Percentiles rank a stretch among this genome's conserved stretches.
phyloP scores from a whole-genome alignment of 2,797 vertebrate species.

The Gymnocypris eckloni region DNA sequence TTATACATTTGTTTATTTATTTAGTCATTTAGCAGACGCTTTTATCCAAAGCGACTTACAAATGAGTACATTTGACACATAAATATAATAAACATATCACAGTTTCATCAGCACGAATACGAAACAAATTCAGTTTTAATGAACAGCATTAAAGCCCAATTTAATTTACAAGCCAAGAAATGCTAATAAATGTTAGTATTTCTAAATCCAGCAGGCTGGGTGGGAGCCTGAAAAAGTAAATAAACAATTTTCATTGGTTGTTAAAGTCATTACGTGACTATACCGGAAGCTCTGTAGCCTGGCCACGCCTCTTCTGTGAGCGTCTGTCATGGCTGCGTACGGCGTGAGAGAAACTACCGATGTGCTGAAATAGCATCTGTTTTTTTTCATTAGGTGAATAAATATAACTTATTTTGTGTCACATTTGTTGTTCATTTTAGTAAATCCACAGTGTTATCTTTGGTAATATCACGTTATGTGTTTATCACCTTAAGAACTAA shows the following conservation, averaged over 20 bases:
- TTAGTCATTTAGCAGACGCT: too few relatives aligned
- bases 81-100: neutral
- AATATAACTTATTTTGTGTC: neutral
- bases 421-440: neutral
- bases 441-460: neutral
- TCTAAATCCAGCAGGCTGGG: too few relatives aligned
- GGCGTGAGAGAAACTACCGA: neutral
- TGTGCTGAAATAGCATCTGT: neutral
- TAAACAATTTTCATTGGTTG: neutral
- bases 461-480: neutral
- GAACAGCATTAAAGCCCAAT: neutral
- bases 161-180: neutral
- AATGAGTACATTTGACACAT: neutral
- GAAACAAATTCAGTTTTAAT: neutral
- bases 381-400: neutral
- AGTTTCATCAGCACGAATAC: neutral
- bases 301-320: neutral
- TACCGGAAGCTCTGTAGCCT: neutral
- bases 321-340: conserved; percentile 29
- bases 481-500: too few relatives aligned
- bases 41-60: too few relatives aligned
- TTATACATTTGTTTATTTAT: neutral
- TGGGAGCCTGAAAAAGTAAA: neutral
- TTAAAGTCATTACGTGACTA: neutral
- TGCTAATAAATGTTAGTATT: neutral